Percentiles rank a stretch among this genome's conserved stretches.
Evolutionary conservation across 1,140 invertebrate species (phyloP).

Genomic region (Harlomillsia oculata): DNA sequence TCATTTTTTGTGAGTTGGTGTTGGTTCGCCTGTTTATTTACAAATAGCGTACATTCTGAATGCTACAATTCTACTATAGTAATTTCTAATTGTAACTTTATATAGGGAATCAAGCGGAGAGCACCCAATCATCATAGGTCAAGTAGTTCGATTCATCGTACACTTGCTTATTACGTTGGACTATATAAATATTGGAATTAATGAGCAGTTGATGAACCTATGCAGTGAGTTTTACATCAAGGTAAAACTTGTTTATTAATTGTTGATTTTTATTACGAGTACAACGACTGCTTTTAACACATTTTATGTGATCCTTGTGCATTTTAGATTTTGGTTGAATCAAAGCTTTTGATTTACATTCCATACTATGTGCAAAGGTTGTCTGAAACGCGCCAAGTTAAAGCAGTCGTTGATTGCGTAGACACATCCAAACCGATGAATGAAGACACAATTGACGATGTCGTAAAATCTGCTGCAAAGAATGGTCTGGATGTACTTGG

Average conservation of each 20-base stretch:
- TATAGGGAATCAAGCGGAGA: too few relatives aligned
- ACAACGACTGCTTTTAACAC: neutral
- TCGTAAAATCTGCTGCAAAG: conserved; percentile 13
- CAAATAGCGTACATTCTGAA: too few relatives aligned
- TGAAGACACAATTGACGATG: conserved; percentile 9
- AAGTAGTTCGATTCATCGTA: too few relatives aligned
- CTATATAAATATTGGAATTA: neutral
- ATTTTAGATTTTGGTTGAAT: conserved; percentile 22
- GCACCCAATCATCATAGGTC: too few relatives aligned
- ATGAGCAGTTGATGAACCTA: too few relatives aligned
- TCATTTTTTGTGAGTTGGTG: too few relatives aligned
- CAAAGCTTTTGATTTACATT: conserved; percentile 12
- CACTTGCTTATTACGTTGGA: neutral
- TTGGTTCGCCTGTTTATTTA: too few relatives aligned
- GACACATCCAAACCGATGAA: neutral
- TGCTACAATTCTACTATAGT: too few relatives aligned
- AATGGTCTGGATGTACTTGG: conserved; percentile 22
- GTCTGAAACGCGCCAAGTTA: conserved; percentile 10
- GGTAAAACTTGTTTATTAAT: too few relatives aligned
- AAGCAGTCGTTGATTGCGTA: conserved; percentile 22
- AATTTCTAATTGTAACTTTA: too few relatives aligned
- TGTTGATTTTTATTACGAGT: too few relatives aligned
- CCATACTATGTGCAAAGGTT: conserved; percentile 32
- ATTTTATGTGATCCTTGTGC: neutral
- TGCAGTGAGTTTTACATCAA: too few relatives aligned